Base-by-base conservation (phyloP, 2,888 invertebrate genomes). In the Drosophila recens region DNA sequence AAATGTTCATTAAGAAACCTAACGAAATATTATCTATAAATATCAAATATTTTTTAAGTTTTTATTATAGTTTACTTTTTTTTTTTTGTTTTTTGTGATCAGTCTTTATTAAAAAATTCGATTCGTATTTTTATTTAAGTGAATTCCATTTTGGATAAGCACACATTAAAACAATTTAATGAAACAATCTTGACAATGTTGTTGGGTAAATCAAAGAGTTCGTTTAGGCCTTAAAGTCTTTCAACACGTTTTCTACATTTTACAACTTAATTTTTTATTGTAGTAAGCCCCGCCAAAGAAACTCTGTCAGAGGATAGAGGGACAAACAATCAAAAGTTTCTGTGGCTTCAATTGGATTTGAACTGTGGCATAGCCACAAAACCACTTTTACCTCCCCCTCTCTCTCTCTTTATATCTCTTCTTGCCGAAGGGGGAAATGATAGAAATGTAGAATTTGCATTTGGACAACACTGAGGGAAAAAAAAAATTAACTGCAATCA, bases 401-500 rank as follows among this genome's bases (percentile, higher is more conserved):
- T n/a, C 23, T 9, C 9, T 52, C 8, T 9, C 9, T 52, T 4
- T 51, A 27, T 34, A 40, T 30, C 15, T 8, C 27, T 30, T 6
- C 6, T 11, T n/a, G 5, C 23, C 17, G 33, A 11, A 20, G 36
- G 11, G 17, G 11, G 11, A 58, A 15, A 17, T 30, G 58, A 49
- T 59, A 59, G 59, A 76, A 69, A 83, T 66, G 71, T 62, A 68
- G 77, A 90, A 90, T 90, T 90, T 90, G 90, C 90, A 90, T 90
- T 72, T 64, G 72, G 65, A 69, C 62, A 64, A 76, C 67, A 67
- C 62, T 61, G 65, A 67, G 74, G 54, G 67, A 62, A 64, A 46
- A 61, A 17, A 51, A 78, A 90, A 90, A 90, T 90, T 88, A 90
- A 89, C 85, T 89, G 90, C 90, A 90, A 90, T 90, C 90, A 90